Evolutionary conservation across 2,797 vertebrate genomes (phyloP).

Genomic region (Darevskia mixta): DNA sequence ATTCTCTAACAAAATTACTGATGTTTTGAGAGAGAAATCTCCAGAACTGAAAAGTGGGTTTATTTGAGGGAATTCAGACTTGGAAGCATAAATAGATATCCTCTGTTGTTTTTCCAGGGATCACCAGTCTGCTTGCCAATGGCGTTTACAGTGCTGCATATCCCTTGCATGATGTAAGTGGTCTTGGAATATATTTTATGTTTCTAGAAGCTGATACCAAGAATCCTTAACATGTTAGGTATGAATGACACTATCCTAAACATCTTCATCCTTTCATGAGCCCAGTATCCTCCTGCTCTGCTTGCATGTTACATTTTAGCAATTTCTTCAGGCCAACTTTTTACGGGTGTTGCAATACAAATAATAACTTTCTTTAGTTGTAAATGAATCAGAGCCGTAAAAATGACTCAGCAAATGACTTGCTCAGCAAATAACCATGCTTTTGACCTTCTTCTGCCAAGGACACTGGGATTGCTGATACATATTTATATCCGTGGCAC

Average conservation of each 20-base stretch:
- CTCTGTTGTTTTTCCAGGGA: slow-evolving; percentile 83
- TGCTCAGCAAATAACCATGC: not conserved
- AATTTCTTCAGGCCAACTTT: not conserved
- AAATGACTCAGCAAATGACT: fast-evolving
- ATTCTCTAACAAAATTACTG: slow-evolving; percentile 63
- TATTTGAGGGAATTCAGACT: slow-evolving; percentile 21
- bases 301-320: slow-evolving; percentile 7
- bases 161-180: slow-evolving; percentile 95
- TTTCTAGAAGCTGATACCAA: slow-evolving; percentile 36
- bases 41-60: slow-evolving; percentile 38
- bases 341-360: fast-evolving
- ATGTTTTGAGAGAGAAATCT: slow-evolving; percentile 64
- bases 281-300: slow-evolving; percentile 25
- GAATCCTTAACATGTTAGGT: not conserved
- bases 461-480: slow-evolving; percentile 8
- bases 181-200: slow-evolving; percentile 32
- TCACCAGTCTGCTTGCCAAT: slow-evolving; percentile 93
- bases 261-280: not conserved
- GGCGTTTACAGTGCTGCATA: slow-evolving; percentile 91
- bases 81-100: slow-evolving; percentile 45
- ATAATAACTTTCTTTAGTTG: not conserved
- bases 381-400: not conserved
- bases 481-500: slow-evolving; percentile 38
- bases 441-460: not conserved
- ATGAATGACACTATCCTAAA: slow-evolving; percentile 47